Evolutionary conservation across 1,140 invertebrate genomes (phyloP).

Genomic region (Euwallacea fornicatus): DNA sequence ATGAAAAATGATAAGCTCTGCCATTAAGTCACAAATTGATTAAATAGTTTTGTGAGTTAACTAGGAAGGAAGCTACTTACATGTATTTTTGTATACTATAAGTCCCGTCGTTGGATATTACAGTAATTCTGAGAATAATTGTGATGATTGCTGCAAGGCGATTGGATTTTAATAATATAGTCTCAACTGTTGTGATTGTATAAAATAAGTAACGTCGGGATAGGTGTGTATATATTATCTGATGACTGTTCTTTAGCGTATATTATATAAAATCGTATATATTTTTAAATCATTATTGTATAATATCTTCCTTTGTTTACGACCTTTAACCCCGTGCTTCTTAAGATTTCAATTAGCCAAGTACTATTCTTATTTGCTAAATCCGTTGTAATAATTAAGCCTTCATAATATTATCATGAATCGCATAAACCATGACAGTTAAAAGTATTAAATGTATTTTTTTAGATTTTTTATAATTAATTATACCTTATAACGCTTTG

Average conservation of each 20-base stretch:
- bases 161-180: slow-evolving; percentile 9
- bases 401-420: background rate
- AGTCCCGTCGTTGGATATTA: slow-evolving; percentile 1
- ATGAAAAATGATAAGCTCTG: background rate
- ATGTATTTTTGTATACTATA: slow-evolving; percentile 9
- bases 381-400: slow-evolving; percentile 13
- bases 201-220: slow-evolving; percentile 22
- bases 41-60: background rate
- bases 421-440: slow-evolving; percentile 30
- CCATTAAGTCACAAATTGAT: no score
- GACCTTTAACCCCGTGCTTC: slow-evolving; percentile 12
- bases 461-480: slow-evolving; percentile 3
- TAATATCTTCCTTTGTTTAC: slow-evolving; percentile 22
- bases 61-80: background rate
- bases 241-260: slow-evolving; percentile 19
- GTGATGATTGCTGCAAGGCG: slow-evolving; percentile 12
- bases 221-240: slow-evolving; percentile 23
- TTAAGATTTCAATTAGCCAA: slow-evolving; percentile 14
- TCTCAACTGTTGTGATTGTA: slow-evolving; percentile 26
- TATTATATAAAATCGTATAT: slow-evolving; percentile 14
- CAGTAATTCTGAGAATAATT: slow-evolving; percentile 9
- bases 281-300: slow-evolving; percentile 36
- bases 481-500: background rate
- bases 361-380: slow-evolving; percentile 15
- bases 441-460: slow-evolving; percentile 15